These are phyloP conservation scores for Agapornis roseicollis DNA, from an alignment of 2,113 vertebrate species.

Conservation along the genomic window DNA sequence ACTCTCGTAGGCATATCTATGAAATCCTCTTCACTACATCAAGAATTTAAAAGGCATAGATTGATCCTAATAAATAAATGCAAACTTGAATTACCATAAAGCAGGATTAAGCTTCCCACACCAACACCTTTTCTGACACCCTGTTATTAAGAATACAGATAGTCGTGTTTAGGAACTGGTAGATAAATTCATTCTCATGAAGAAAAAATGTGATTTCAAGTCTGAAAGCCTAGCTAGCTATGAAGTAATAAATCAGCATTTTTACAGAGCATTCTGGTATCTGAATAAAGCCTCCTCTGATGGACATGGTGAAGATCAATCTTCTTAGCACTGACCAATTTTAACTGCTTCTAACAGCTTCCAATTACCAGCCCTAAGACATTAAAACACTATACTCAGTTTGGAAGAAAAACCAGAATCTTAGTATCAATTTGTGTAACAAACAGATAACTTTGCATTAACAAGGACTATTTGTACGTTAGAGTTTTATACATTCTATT, in stretches of 20 bases:
- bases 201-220: not conserved
- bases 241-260: not conserved
- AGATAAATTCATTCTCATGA: not conserved
- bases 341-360: not conserved
- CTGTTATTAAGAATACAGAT: not conserved
- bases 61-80: not conserved
- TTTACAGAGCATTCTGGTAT: not conserved
- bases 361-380: not conserved
- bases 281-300: not conserved
- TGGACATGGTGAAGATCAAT: not conserved
- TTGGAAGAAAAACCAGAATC: not conserved
- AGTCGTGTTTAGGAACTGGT: not conserved
- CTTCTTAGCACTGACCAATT: not conserved
- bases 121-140: not conserved
- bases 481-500: not conserved
- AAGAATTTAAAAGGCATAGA: not conserved
- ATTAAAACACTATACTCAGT: not conserved
- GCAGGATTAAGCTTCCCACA: not conserved
- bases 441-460: not conserved
- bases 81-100: not conserved
- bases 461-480: not conserved
- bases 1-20: not conserved
- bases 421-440: not conserved
- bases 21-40: not conserved
- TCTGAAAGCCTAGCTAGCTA: not conserved